A percentile compares a stretch with the other conserved stretches of the same genome.
Conservation (phyloP, 1,140 invertebrate species). For the Lanistes nyassanus region DNA sequence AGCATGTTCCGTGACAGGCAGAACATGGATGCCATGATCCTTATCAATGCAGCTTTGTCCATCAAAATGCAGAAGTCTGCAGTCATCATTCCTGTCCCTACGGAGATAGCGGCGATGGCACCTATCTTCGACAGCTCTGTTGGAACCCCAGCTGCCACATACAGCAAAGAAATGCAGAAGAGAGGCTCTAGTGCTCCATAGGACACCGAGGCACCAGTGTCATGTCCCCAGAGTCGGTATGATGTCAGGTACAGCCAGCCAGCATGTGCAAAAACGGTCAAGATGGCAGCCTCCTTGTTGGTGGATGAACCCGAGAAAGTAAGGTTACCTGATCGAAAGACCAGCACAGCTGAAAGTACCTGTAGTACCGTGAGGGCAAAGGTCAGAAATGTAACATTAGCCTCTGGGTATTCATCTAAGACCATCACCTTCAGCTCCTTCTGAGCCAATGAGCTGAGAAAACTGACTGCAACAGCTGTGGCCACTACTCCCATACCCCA, state of each 20-base stretch:
- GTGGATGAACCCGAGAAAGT: conserved; percentile 7
- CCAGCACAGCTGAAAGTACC: not conserved
- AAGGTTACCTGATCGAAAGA: not conserved
- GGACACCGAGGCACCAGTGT: not conserved
- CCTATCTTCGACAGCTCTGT: not conserved
- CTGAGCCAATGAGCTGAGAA: conserved; percentile 13
- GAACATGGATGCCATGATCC: conserved; percentile 1
- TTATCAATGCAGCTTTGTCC: not conserved
- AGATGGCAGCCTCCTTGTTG: conserved; percentile 11
- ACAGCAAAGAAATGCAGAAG: conserved; percentile 13
- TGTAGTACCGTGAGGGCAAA: not conserved
- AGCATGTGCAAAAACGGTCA: not conserved
- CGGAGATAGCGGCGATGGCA: not conserved
- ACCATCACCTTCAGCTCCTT: conserved; percentile 13
- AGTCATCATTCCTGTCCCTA: conserved; percentile 7
- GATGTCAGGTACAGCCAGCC: conserved; percentile 1
- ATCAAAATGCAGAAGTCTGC: not conserved
- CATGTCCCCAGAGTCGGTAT: conserved; percentile 17
- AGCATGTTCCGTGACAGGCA: conserved; percentile 19
- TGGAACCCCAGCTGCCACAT: not conserved
- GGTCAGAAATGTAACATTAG: not conserved
- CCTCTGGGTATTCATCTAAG: not conserved
- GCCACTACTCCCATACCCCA: conserved; percentile 25
- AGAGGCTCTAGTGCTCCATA: conserved; percentile 9
- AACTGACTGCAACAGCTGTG: conserved; percentile 1